A percentile compares a stretch with the other conserved stretches of the same genome.
Conservation (phyloP, 1,140 invertebrate genomes). For the Araneus ventricosus region DNA sequence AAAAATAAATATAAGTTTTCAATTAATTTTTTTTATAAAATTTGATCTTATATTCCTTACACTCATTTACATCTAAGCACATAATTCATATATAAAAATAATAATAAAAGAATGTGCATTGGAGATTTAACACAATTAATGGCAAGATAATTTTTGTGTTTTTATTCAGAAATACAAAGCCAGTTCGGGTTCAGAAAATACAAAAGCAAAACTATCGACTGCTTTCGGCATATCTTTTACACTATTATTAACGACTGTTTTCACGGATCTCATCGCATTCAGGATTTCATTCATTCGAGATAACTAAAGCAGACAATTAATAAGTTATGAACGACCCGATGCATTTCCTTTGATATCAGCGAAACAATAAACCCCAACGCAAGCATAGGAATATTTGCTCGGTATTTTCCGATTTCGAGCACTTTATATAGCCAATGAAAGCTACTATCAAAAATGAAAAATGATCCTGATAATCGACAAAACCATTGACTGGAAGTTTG, state of each 20-base stretch:
- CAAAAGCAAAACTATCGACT: background rate
- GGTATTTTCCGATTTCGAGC: background rate
- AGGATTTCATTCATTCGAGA: background rate
- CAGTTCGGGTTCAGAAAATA: background rate
- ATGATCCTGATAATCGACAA: constrained; percentile 50
- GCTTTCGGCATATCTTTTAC: too few species aligned
- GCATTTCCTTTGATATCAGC: background rate
- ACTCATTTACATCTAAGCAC: too few species aligned
- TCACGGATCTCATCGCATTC: background rate
- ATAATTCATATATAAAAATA: too few species aligned
- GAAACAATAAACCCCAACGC: background rate
- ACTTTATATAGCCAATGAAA: background rate
- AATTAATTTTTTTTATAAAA: too few species aligned
- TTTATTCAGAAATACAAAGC: background rate
- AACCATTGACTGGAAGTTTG: constrained; percentile 25
- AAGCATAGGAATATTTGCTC: background rate
- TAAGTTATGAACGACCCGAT: background rate
- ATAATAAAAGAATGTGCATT: too few species aligned
- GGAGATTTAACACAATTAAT: too few species aligned
- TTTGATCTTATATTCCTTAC: too few species aligned
- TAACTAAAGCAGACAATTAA: background rate
- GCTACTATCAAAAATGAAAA: constrained; percentile 23
- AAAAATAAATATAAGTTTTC: too few species aligned
- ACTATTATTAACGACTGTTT: too few species aligned
- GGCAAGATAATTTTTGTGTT: background rate